phyloP scores from a whole-genome alignment of 53 echinoderm and acorn worm species.

The Stichopus horrens region DNA sequence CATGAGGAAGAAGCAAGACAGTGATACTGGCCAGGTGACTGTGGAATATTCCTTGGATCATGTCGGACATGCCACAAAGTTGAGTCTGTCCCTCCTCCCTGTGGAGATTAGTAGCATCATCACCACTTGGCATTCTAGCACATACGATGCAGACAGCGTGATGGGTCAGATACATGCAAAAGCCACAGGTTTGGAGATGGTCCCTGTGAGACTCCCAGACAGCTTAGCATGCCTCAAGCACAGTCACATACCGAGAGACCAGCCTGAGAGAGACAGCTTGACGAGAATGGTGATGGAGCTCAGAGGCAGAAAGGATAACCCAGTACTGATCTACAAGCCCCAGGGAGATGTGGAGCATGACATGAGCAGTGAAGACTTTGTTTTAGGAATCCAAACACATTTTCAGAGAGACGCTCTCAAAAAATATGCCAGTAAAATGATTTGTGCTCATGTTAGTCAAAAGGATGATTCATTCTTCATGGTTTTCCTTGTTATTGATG shows the following conservation, averaged over 20 bases:
- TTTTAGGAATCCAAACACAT: slow-evolving; percentile 2
- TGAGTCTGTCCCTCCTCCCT: not conserved
- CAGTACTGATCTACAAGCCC: slow-evolving; percentile 11
- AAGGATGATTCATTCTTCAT: not conserved
- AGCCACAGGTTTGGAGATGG: not conserved
- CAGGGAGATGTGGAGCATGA: slow-evolving; percentile 14
- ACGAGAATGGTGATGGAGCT: slow-evolving; percentile 4
- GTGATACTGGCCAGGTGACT: slow-evolving; percentile 1
- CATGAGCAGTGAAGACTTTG: slow-evolving; percentile 27
- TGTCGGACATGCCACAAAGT: slow-evolving; percentile 23
- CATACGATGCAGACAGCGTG: not conserved
- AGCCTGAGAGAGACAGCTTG: not conserved
- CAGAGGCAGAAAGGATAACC: not conserved
- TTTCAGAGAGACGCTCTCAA: slow-evolving; percentile 12
- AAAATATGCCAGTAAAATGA: not conserved
- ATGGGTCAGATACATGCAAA: not conserved
- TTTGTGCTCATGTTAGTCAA: slow-evolving; percentile 1
- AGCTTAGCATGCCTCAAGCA: not conserved
- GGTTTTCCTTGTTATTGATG: not conserved
- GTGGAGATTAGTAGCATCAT: not conserved
- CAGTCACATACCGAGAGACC: not conserved
- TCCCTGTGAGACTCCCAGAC: not conserved
- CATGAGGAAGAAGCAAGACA: slow-evolving; percentile 23
- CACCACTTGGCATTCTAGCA: not conserved
- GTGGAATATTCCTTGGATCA: slow-evolving; percentile 31